Percentiles rank a stretch among this genome's conserved stretches.
Conservation (phyloP, 2,113 vertebrate genomes). For the Pseudopipra pipra region DNA sequence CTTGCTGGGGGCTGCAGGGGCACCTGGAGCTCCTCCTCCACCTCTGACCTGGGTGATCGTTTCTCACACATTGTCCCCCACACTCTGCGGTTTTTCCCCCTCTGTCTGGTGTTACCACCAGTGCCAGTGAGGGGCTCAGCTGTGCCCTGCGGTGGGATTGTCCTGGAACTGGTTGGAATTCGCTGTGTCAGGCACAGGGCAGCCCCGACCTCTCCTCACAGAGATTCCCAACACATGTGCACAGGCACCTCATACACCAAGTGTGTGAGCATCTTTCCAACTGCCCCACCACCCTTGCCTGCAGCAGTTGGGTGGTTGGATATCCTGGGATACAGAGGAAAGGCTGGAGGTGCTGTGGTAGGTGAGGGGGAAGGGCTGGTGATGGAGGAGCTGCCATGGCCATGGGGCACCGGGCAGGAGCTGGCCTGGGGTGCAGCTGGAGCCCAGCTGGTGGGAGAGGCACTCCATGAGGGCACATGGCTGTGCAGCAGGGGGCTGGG, state of each 20-base stretch:
- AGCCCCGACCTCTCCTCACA: neutral
- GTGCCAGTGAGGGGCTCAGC: accelerated
- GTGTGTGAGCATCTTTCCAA: neutral
- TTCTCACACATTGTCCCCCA: neutral
- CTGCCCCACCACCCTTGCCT: accelerated
- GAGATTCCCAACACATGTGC: accelerated
- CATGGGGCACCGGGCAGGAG: accelerated
- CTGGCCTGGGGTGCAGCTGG: neutral
- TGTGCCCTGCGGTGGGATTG: neutral
- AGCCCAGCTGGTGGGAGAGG: neutral
- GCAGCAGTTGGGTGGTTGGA: accelerated
- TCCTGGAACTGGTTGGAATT: no score
- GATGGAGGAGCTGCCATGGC: accelerated
- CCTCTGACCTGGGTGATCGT: neutral
- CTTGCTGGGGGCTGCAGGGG: accelerated
- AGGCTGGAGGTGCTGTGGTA: accelerated
- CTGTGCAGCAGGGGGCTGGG: accelerated
- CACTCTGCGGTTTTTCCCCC: neutral
- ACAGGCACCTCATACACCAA: accelerated
- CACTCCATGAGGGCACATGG: accelerated
- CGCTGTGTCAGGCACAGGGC: accelerated
- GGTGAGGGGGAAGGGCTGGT: neutral
- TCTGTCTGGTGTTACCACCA: neutral
- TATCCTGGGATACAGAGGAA: neutral
- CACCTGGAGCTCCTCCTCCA: accelerated